Evolutionary conservation across 2,797 vertebrate genomes (phyloP).

Genomic region (Myiothlypis chrysogaster): DNA sequence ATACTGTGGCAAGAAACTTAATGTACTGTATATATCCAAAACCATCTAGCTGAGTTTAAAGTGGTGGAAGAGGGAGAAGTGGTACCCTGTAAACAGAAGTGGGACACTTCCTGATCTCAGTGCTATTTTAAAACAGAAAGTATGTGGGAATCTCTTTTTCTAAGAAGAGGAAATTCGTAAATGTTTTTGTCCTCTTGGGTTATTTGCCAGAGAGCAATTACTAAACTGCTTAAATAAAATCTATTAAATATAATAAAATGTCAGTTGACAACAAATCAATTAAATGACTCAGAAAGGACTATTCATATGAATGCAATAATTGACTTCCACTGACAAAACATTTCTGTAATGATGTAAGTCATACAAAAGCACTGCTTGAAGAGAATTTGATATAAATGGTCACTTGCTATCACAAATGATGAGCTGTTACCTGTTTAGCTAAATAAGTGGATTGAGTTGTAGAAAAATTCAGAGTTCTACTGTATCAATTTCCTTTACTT

Average conservation of each 20-base stretch:
- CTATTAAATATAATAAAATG: background rate
- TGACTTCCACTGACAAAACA: background rate
- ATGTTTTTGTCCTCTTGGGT: background rate
- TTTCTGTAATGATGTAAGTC: background rate
- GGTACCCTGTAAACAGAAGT: background rate
- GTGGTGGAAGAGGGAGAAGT: background rate
- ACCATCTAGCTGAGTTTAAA: background rate
- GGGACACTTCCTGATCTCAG: background rate
- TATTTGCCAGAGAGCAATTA: background rate
- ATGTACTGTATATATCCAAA: background rate
- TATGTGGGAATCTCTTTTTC: background rate
- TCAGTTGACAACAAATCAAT: background rate
- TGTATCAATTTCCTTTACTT: background rate
- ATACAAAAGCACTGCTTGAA: background rate
- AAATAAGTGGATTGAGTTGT: background rate
- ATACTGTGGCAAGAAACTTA: background rate
- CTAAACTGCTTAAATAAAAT: background rate
- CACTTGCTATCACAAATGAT: background rate
- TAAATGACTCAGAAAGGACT: background rate
- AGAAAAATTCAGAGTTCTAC: background rate
- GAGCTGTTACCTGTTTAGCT: background rate
- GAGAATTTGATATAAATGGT: background rate
- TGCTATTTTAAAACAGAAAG: background rate
- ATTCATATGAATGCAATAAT: background rate
- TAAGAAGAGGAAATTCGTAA: background rate